Base-by-base conservation (phyloP, 2,113 vertebrate genomes). In the Diphyllodes magnificus region DNA sequence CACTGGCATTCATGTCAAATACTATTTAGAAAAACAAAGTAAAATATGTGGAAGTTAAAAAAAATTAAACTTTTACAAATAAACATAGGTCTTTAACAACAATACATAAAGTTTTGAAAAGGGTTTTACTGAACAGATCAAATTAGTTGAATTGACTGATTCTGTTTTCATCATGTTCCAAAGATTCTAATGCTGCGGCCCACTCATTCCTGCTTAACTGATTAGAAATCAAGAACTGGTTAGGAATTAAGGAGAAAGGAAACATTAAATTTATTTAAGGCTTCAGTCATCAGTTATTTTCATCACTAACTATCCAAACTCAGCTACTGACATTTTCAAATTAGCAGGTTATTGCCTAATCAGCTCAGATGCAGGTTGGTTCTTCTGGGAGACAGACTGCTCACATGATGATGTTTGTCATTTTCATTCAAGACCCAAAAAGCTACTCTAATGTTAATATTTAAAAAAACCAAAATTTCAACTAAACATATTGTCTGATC, bases 361-460 rank as follows among this genome's bases (percentile, higher is more conserved):
- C 37, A 84, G 44, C 15, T 51, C 18, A 76, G 24, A 68, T 50
- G 39, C 23, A 63, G 35, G 30, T 9, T 54, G 28, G 35, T 11
- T 83, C 28, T 40, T 44, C 22, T 44, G 16, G 21, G 7, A 66
- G 27, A 21, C 30, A 47, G n/a, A 5, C 71, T 71, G 19, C 19
- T 78, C 40, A 54, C 21, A 39, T 15, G 8, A 25, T 3, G 3
- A 25, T 22, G 33, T 39, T 54, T 47, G 18, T 13, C 9, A 78
- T 65, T 87, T 77, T 44, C 45, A 50, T 49, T 88, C 47, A 76
- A 66, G n/a, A 75, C 21, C 30, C 23, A 94, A 69, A 79, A 68
- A 73, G 10, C 11, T 68, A 72, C n/a, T 71, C 57, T 39, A 61
- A 61, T 0, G 0, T 2, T 40, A 65, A n/a, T 73, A 57, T 3